Base-by-base conservation (phyloP, 1,140 invertebrate species). In the Papilio machaon region DNA sequence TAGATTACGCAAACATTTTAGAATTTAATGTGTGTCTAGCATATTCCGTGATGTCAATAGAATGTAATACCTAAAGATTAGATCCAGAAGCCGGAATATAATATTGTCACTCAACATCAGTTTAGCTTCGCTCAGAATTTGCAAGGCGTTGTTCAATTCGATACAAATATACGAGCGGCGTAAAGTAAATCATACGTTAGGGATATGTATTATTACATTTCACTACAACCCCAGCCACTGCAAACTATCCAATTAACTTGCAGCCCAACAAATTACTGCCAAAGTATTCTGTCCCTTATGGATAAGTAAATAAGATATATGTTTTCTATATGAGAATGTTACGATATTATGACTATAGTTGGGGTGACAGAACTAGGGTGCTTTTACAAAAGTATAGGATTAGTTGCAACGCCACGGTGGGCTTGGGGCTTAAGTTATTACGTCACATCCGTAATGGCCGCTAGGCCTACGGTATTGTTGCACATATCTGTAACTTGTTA, bases 401-500 rank as follows among this genome's bases (percentile, higher is more conserved):
- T 79, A 79, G 77, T 79, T 79, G 58, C 77, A 79, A 79, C 77
- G 77, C 77, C 77, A 79, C 77, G 35, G 77, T 79, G 77, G 38
- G 77, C 76, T 79, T 58, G 76, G 76, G 76, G 76, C 60, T 79
- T 79, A 79, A 79, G 77, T 79, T 79, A 79, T 79, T 79, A 79
- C 77, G 77, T 64, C 58, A 79, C 77, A 79, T 79, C 77, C 77
- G 77, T 79, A 79, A 79, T 79, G 77, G 77, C 77, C 77, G 77
- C 77, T 79, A 67, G 77, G 77, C 77, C 77, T 79, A 78, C 23
- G 19, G 19, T 67, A 67, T 79, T 64, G 58, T 64, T 47, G n/a
- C 60, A 67, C n/a, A 52, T 79, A 79, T 43, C 19, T 17, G 19
- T 47, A 67, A 23, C 13, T 35, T 17, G 64, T 70, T 70, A 35